A percentile compares a stretch with the other conserved stretches of the same genome.
These are phyloP conservation scores for Phenganax subtilis DNA, from an alignment of 92 coral and sea anemone species.

Conservation along the genomic window DNA sequence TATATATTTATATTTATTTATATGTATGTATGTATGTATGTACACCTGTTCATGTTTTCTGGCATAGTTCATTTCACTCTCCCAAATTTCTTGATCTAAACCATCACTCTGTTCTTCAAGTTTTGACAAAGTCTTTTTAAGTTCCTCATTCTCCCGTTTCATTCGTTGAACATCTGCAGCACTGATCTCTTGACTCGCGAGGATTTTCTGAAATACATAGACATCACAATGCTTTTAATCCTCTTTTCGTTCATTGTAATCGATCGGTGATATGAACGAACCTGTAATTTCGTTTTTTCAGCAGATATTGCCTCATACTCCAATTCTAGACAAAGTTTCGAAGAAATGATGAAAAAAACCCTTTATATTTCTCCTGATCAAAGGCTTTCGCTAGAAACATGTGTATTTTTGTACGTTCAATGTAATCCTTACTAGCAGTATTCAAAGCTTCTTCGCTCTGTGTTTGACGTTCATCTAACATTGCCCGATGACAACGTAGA, in stretches of 20 bases:
- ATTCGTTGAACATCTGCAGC: slow-evolving; percentile 89
- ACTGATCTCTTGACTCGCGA: slow-evolving; percentile 80
- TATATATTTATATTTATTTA: no score
- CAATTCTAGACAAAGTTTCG: background rate
- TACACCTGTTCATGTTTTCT: slow-evolving; percentile 89
- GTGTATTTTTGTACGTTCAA: no score
- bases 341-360: background rate
- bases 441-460: slow-evolving; percentile 70
- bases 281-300: slow-evolving; percentile 11
- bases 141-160: slow-evolving; percentile 70
- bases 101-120: slow-evolving; percentile 68
- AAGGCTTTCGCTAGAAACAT: no score
- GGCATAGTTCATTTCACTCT: slow-evolving; percentile 84
- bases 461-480: slow-evolving; percentile 56
- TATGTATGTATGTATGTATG: no score
- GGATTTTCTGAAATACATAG: slow-evolving; percentile 44
- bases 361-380: no score
- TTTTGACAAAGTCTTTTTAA: slow-evolving; percentile 55
- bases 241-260: background rate
- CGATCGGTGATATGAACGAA: background rate
- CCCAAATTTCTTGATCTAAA: slow-evolving; percentile 88
- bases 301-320: background rate
- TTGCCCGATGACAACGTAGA: slow-evolving; percentile 60
- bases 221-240: no score
- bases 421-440: background rate